Evolutionary conservation across 2,113 vertebrate species (phyloP), one percentile per base, ranked within the genome.

Genomic region (Lamprotornis superbus): DNA sequence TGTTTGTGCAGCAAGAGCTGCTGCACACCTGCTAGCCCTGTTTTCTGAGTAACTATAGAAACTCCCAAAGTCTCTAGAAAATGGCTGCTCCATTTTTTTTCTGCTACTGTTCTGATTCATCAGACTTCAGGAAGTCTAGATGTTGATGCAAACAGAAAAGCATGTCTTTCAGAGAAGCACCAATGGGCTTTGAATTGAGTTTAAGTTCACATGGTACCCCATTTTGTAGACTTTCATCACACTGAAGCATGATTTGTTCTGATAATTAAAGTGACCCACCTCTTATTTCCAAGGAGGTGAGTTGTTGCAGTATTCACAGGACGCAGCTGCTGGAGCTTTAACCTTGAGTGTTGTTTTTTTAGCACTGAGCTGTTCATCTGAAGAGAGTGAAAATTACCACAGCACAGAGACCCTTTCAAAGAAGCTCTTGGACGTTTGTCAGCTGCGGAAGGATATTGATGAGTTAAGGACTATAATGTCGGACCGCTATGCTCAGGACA

Each of bases 401-500:
- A 97, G 96, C 91, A 98, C 98, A 74, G 98, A 99, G 75, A 97
- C 97, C 21, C 97, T 99, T 67, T 97, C 97, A 4, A 98, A 98
- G 91, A 99, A 98, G 96, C 98, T 99, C 64, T 96, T 95, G 12
- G 99, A 99, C 14, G 98, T 99, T 17, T 97, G 98, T 74, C 98
- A 98, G 96, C 97, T 99, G 82, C 98, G 99, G 69, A 98, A 98
- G 87, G 99, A 99, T 93, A 99, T 99, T 3, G 99, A 99, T 46
- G 98, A 99, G 37, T 96, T 99, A 94, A 98, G 99, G 97, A 99
- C 98, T 76, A 98, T 98, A 37, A 98, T 99, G 95, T 99, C 99
- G 0, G 99, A 99, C 88, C 98, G 98, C 74, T 99, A 99, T 1
- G 98, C 98, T 95, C 99, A 99, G 98, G 98, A 98, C 95, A 98